phyloP scores from a whole-genome alignment of 2,888 invertebrate species.

The Plebejus anna region DNA sequence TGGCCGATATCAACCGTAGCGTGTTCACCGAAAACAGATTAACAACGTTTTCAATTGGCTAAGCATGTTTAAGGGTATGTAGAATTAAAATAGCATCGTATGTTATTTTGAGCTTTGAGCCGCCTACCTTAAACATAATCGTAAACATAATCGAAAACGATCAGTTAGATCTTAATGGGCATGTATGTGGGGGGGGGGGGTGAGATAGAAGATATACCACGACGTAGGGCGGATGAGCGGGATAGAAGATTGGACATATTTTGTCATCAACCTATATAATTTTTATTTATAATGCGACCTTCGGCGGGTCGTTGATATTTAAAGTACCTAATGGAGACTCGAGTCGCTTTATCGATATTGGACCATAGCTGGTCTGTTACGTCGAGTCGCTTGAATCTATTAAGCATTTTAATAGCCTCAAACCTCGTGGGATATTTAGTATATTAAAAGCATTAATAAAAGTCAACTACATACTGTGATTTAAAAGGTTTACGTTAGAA shows the following conservation, averaged over 20 bases:
- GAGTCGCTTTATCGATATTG: slow-evolving; percentile 14
- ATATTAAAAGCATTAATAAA: slow-evolving; percentile 19
- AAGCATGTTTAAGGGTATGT: background rate
- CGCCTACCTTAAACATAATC: background rate
- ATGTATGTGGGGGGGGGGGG: background rate
- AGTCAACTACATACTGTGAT: background rate
- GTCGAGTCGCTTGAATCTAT: slow-evolving; percentile 1
- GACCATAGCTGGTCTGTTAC: slow-evolving; percentile 3
- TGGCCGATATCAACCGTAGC: background rate
- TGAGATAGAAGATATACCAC: background rate
- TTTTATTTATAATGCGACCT: slow-evolving; percentile 27
- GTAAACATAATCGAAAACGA: slow-evolving; percentile 21
- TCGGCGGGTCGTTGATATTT: slow-evolving; percentile 24
- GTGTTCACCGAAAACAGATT: slow-evolving; percentile 18
- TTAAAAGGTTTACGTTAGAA: background rate
- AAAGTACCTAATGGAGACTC: background rate
- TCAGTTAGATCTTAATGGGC: slow-evolving; percentile 3
- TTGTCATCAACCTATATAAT: slow-evolving; percentile 21
- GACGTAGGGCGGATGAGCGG: slow-evolving; percentile 2
- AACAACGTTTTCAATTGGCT: slow-evolving; percentile 19
- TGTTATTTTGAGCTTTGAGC: slow-evolving; percentile 11
- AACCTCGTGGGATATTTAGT: slow-evolving; percentile 13
- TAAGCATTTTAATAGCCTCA: slow-evolving; percentile 2
- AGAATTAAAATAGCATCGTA: slow-evolving; percentile 12
- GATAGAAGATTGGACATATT: background rate